Evolutionary conservation across 2,113 vertebrate genomes (phyloP).

Genomic region (Pseudorhombus dupliciocellatus): DNA sequence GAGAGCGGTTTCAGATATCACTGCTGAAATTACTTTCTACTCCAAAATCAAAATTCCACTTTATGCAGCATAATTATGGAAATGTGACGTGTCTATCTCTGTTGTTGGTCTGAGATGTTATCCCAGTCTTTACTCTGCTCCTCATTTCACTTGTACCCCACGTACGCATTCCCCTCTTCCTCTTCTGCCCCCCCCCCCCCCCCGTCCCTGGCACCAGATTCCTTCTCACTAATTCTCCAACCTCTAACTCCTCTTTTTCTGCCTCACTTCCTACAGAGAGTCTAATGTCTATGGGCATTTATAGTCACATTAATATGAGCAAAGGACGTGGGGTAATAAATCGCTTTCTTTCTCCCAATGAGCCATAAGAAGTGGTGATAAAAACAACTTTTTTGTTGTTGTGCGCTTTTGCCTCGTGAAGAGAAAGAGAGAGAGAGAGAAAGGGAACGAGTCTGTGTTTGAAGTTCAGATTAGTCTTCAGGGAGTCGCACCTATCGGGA

Average conservation of each 20-base stretch:
- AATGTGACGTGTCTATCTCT: conserved; percentile 46
- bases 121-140: conserved; percentile 11
- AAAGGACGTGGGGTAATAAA: conserved; percentile 75
- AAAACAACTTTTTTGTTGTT: conserved; percentile 81
- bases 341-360: conserved; percentile 77
- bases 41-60: conserved; percentile 58
- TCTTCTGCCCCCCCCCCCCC: conserved; percentile 2
- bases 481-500: conserved; percentile 86
- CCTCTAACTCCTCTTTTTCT: conserved; percentile 59
- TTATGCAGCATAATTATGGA: conserved; percentile 52
- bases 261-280: conserved; percentile 62
- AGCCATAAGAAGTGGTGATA: conserved; percentile 71
- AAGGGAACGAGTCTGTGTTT: conserved; percentile 75
- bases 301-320: conserved; percentile 83
- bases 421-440: conserved; percentile 71
- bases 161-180: conserved; percentile 50
- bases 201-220: conserved; percentile 40
- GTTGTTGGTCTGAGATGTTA: conserved; percentile 42
- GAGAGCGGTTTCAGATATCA: conserved; percentile 43
- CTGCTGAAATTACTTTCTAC: conserved; percentile 55
- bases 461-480: conserved; percentile 86
- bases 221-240: conserved; percentile 57
- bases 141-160: conserved; percentile 33
- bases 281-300: conserved; percentile 81
- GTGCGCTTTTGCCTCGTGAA: conserved; percentile 74